A percentile compares a stretch with the other conserved stretches of the same genome.
Conservation (phyloP, 2,888 invertebrate genomes). For the Oscheius myriophilus region DNA sequence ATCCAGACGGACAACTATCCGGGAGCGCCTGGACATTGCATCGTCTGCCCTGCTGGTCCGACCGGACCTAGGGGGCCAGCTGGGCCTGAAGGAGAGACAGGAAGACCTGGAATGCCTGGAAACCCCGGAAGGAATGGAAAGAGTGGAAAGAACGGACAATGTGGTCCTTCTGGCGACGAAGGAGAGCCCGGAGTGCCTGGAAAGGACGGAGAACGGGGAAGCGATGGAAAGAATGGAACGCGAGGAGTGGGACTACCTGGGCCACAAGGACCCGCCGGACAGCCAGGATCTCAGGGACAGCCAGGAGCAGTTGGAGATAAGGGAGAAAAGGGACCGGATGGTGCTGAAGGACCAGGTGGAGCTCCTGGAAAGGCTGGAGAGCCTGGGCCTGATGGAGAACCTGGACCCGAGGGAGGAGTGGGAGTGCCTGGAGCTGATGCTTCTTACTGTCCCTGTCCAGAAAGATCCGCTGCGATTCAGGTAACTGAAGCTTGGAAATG, state of each 20-base stretch:
- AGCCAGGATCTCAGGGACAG: constrained; percentile 2
- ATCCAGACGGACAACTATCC: neutral
- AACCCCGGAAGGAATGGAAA: constrained; percentile 19
- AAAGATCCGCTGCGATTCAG: neutral
- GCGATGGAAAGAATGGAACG: constrained; percentile 20
- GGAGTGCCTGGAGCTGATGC: constrained; percentile 15
- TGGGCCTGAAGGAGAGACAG: constrained; percentile 7
- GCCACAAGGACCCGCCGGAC: constrained; percentile 9
- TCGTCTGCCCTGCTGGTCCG: constrained; percentile 17
- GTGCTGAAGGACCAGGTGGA: constrained; percentile 9
- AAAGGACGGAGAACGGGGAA: constrained; percentile 19
- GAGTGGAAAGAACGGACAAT: constrained; percentile 13
- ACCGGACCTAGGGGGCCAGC: constrained; percentile 13
- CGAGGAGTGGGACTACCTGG: constrained; percentile 19
- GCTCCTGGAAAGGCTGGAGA: constrained; percentile 17
- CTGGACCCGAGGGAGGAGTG: constrained; percentile 4
- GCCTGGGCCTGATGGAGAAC: constrained; percentile 15
- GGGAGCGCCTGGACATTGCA: constrained; percentile 13
- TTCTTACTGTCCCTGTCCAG: constrained; percentile 17
- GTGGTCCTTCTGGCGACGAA: constrained; percentile 1
- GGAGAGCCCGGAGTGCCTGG: constrained; percentile 13
- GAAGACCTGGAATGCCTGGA: constrained; percentile 11
- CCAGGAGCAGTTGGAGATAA: constrained; percentile 10
- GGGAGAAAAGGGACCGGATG: neutral
- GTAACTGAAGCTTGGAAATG: too few relatives aligned